Evolutionary conservation across 2,888 invertebrate genomes (phyloP).

Genomic region (Podabrus alpinus): DNA sequence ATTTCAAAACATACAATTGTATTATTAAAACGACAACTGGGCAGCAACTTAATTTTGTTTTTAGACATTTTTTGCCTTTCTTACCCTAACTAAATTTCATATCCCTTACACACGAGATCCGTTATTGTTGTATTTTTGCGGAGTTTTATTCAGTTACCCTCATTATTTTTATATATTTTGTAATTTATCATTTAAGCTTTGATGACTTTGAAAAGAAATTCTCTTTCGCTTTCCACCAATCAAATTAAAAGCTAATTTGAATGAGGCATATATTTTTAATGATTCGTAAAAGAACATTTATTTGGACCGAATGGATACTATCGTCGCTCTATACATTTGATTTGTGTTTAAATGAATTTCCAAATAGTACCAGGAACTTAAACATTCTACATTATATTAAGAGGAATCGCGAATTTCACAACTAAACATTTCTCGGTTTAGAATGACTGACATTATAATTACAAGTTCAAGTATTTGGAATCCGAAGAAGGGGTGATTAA

Average conservation of each 20-base stretch:
- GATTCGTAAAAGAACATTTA: conserved; percentile 23
- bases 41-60: not conserved
- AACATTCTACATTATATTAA: conserved; percentile 44
- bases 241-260: conserved; percentile 35
- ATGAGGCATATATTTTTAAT: conserved; percentile 32
- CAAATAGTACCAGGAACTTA: conserved; percentile 41
- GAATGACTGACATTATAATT: conserved; percentile 40
- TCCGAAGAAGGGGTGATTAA: conserved; percentile 37
- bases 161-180: conserved; percentile 40
- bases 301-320: conserved; percentile 2
- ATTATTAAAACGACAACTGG: not conserved
- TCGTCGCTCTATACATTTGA: not conserved
- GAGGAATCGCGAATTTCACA: conserved; percentile 34
- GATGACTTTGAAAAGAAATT: conserved; percentile 18
- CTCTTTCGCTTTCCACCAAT: conserved; percentile 13
- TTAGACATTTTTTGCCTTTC: not conserved
- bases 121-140: conserved; percentile 21
- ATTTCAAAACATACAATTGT: not conserved
- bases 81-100: conserved; percentile 11
- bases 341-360: not conserved
- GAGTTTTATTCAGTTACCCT: conserved; percentile 20
- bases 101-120: conserved; percentile 16
- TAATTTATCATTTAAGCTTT: conserved; percentile 39
- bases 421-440: conserved; percentile 37
- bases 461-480: conserved; percentile 40